Evolutionary conservation across 1,140 invertebrate species (phyloP).

Genomic region (Dendroctonus valens): DNA sequence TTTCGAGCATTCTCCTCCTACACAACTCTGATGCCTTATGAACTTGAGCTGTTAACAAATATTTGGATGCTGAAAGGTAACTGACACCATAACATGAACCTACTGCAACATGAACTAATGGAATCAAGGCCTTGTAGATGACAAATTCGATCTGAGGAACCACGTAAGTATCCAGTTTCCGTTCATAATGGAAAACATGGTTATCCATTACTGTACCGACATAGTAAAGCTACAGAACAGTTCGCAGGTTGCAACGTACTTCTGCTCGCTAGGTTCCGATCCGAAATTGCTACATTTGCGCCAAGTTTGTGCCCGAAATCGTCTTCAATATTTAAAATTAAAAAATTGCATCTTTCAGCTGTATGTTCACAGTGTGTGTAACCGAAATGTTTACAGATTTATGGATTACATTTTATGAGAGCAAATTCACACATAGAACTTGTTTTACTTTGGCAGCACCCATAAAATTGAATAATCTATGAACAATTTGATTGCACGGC

Average conservation of each 20-base stretch:
- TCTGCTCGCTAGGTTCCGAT: slow-evolving; percentile 17
- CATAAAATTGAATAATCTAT: not conserved
- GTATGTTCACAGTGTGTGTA: slow-evolving; percentile 36
- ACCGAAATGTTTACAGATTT: slow-evolving; percentile 36
- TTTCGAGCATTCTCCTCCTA: slow-evolving; percentile 17
- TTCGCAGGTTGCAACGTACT: slow-evolving; percentile 23
- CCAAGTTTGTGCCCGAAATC: slow-evolving; percentile 20
- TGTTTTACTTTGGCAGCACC: not conserved
- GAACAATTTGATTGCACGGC: not conserved
- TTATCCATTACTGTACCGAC: slow-evolving; percentile 30
- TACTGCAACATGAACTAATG: not conserved
- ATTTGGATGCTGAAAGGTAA: slow-evolving; percentile 16
- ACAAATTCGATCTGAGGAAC: not conserved
- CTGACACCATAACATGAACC: not conserved
- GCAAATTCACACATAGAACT: slow-evolving; percentile 1
- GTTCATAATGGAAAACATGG: slow-evolving; percentile 29
- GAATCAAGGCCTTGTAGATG: slow-evolving; percentile 3
- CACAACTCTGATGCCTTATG: slow-evolving; percentile 18
- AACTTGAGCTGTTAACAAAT: slow-evolving; percentile 29
- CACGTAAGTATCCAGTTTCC: slow-evolving; percentile 17
- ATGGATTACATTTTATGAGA: slow-evolving; percentile 27
- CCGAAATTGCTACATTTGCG: slow-evolving; percentile 14
- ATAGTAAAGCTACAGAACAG: slow-evolving; percentile 24
- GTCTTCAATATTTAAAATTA: slow-evolving; percentile 21
- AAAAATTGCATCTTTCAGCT: slow-evolving; percentile 33